Base-by-base conservation (phyloP, 2,797 vertebrate genomes). In the Platalea minor region DNA sequence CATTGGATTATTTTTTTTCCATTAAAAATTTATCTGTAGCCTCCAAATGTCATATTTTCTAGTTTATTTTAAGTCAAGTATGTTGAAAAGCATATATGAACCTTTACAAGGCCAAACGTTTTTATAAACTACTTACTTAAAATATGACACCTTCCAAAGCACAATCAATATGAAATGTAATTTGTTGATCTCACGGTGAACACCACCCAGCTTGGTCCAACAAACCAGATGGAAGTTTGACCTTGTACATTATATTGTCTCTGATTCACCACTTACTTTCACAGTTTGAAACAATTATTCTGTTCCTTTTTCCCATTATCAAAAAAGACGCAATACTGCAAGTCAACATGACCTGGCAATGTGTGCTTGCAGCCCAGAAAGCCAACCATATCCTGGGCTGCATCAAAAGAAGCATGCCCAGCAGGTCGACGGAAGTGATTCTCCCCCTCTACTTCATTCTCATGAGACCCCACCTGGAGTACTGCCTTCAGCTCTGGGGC, bases 151-250 rank as follows among this genome's bases (percentile, higher is more conserved):
- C 28, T 84, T 89, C 23, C 15, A 37, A 88, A 89, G 23, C 13
- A 87, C 10, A 77, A 16, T 45, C 48, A 39, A 35, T 45, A 50
- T 45, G 60, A 82, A 87, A 82, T 21, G 17, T 41, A 60, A 89
- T 39, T 79, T 86, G 48, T 46, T 82, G 59, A 61, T 85, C 26
- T 87, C n/a, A 67, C 15, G 35, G 14, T 76, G 56, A 87, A 89
- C n/a, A 60, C 6, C 1, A 3, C 3, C 0, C 0, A 80, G 19
- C 13, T 60, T 85, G 28, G 43, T 92, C 24, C 75, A 77, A 28
- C 29, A 91, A 93, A 83, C 21, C 75, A 94, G 64, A 89, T 29
- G 64, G 78, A 88, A 77, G 80, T 94, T 89, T 92, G 68, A 91
- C 86, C 90, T 88, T 31, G 50, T 80, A 74, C 60, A 21, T 39